A percentile compares a stretch with the other conserved stretches of the same genome.
Conservation (phyloP, 2,113 vertebrate genomes). For the Leucosticte australis region DNA sequence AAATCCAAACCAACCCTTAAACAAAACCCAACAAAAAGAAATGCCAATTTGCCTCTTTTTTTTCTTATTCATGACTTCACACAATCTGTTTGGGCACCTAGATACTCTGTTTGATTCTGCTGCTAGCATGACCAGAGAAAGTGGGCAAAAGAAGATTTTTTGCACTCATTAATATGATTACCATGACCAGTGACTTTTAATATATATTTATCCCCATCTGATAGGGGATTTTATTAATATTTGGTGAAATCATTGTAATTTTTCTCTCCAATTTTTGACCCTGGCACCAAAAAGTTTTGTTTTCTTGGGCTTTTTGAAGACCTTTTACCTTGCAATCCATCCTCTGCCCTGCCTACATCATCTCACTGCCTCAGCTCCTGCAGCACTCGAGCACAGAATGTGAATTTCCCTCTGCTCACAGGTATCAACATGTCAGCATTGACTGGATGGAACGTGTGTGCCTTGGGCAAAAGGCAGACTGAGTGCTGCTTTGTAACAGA, state of each 20-base stretch:
- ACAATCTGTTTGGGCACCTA: background rate
- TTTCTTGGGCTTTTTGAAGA: background rate
- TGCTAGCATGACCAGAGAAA: background rate
- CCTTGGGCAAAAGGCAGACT: slow-evolving; percentile 36
- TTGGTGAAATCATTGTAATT: background rate
- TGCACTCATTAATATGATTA: background rate
- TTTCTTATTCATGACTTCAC: background rate
- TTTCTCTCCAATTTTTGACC: background rate
- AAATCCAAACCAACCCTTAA: background rate
- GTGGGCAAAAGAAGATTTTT: background rate
- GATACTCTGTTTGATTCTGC: background rate
- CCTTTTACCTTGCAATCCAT: background rate
- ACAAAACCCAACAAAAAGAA: background rate
- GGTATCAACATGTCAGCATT: background rate
- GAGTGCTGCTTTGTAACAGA: background rate
- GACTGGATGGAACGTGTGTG: background rate
- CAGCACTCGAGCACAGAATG: background rate
- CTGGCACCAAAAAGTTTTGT: background rate
- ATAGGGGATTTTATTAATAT: background rate
- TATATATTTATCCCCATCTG: background rate
- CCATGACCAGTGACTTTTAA: background rate
- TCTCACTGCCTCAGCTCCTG: background rate
- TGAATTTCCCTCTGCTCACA: slow-evolving; percentile 24
- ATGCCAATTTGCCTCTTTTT: background rate
- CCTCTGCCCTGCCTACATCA: background rate